A percentile compares a stretch with the other conserved stretches of the same genome.
These are phyloP conservation scores for Drosophila pandora DNA, from an alignment of 1,140 invertebrate genomes.

Conservation along the genomic window DNA sequence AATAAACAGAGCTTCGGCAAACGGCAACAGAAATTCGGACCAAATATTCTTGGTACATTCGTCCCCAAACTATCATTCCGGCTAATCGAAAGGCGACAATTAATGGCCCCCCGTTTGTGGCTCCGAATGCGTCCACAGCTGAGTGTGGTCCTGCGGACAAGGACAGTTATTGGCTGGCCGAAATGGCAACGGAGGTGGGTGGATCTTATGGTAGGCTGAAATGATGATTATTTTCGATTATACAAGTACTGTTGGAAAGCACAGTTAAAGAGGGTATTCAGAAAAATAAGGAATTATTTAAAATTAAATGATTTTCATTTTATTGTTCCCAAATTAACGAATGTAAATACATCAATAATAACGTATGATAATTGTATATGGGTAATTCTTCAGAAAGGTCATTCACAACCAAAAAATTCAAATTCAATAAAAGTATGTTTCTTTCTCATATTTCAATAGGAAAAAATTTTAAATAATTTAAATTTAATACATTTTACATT, in stretches of 20 bases:
- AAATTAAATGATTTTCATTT: no score
- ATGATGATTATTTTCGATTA: neutral
- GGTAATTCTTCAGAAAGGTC: no score
- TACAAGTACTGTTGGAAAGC: neutral
- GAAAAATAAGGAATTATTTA: no score
- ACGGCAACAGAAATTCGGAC: slow-evolving; percentile 20
- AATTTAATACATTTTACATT: no score
- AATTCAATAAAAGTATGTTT: no score
- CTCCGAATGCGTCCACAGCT: slow-evolving; percentile 1
- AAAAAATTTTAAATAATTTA: no score
- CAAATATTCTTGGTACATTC: slow-evolving; percentile 29
- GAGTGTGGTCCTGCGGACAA: slow-evolving; percentile 13
- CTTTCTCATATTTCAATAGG: no score
- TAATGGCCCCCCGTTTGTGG: slow-evolving; percentile 42
- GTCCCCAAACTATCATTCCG: slow-evolving; percentile 9
- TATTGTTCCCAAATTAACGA: no score
- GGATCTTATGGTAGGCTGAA: neutral
- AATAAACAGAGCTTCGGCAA: slow-evolving; percentile 65
- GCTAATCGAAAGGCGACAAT: slow-evolving; percentile 50
- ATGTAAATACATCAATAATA: no score
- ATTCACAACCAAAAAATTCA: no score
- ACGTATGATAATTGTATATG: no score
- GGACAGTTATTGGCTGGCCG: slow-evolving; percentile 21
- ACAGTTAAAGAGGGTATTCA: neutral
- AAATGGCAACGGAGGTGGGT: slow-evolving; percentile 3